Percentiles rank a stretch among this genome's conserved stretches.
Conservation (phyloP, 2,113 vertebrate genomes). For the Glaucomys volans region DNA sequence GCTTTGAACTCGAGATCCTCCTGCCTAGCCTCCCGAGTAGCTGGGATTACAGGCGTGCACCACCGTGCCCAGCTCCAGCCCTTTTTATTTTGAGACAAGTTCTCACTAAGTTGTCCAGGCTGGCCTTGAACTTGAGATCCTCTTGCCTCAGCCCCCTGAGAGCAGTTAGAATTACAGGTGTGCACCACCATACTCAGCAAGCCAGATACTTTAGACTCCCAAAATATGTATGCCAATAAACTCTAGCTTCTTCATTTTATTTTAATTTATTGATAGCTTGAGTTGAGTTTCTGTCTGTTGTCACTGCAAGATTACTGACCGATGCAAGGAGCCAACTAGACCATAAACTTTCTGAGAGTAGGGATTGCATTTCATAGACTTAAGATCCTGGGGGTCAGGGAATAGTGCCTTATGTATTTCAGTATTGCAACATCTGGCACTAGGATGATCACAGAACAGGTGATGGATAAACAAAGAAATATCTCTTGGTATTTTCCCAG, state of each 20-base stretch:
- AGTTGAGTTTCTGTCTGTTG: slow-evolving; percentile 3
- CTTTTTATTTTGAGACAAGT: too few species aligned
- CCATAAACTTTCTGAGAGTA: not conserved
- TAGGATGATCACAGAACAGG: not conserved
- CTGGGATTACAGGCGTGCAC: too few species aligned
- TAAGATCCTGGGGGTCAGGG: not conserved
- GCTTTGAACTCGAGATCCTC: too few species aligned
- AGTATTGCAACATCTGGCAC: not conserved
- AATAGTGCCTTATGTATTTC: not conserved
- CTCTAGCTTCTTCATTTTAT: not conserved
- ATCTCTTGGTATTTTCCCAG: not conserved
- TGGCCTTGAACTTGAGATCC: too few species aligned
- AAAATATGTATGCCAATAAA: slow-evolving; percentile 20
- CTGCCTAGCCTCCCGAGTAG: too few species aligned
- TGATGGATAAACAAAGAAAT: not conserved
- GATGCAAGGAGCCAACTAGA: slow-evolving; percentile 2
- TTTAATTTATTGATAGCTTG: not conserved
- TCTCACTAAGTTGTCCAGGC: too few species aligned
- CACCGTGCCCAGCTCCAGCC: too few species aligned
- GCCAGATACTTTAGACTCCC: not conserved
- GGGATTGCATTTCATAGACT: not conserved
- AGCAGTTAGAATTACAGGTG: too few species aligned
- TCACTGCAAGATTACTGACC: not conserved
- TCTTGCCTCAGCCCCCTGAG: too few species aligned
- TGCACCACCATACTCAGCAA: too few species aligned